Evolutionary conservation across 2,113 vertebrate species (phyloP).

Genomic region (Stomatorhinus ivindoensis): DNA sequence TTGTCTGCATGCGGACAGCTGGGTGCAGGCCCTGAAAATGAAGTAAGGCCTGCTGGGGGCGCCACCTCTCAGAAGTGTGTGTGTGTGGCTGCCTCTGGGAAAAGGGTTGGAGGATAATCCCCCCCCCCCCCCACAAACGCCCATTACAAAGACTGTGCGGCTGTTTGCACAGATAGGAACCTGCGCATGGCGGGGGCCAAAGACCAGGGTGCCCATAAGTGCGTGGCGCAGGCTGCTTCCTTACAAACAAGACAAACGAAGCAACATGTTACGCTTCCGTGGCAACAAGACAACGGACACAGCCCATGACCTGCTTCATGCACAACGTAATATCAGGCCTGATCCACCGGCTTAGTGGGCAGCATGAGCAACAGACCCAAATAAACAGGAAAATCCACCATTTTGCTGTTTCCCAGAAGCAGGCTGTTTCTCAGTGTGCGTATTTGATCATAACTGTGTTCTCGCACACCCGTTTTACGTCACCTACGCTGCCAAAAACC

Average conservation of each 20-base stretch:
- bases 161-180: constrained; percentile 53
- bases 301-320: background rate
- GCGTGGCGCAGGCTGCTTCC: background rate
- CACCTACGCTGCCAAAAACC: background rate
- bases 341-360: constrained; percentile 2
- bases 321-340: background rate
- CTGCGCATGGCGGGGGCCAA: constrained; percentile 36
- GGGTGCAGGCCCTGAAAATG: constrained; percentile 15
- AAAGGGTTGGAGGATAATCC: constrained; percentile 24
- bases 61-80: background rate
- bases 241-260: background rate
- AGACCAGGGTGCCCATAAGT: constrained; percentile 21
- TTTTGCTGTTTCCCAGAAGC: background rate
- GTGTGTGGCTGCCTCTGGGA: constrained; percentile 10
- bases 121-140: constrained; percentile 19
- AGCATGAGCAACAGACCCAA: constrained; percentile 21
- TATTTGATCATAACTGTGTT: background rate
- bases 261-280: background rate
- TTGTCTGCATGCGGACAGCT: constrained; percentile 11
- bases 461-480: background rate
- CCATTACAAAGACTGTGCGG: constrained; percentile 22
- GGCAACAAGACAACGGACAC: background rate
- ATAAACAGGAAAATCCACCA: constrained; percentile 27
- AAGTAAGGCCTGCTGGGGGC: background rate
- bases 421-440: no score